Percentiles rank a stretch among this genome's conserved stretches.
phyloP scores from a whole-genome alignment of 2,888 invertebrate genomes.

The Limenitis camilla region DNA sequence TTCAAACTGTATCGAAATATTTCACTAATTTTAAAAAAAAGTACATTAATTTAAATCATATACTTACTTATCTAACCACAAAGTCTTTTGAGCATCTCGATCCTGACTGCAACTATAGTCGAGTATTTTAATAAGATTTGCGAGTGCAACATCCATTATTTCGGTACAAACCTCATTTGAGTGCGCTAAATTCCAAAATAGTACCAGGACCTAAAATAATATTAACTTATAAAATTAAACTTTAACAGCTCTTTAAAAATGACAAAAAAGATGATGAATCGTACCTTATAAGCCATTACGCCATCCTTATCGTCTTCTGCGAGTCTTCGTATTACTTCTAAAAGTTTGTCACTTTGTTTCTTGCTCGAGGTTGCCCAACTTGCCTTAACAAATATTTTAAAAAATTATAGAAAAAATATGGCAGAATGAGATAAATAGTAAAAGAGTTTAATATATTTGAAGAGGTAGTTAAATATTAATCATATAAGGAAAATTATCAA shows the following conservation, averaged over 20 bases:
- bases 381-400: slow-evolving; percentile 74
- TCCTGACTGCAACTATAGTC: slow-evolving; percentile 99
- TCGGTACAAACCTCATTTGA: slow-evolving; percentile 97
- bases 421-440: too few relatives aligned
- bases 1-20: too few relatives aligned
- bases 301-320: slow-evolving; percentile 99
- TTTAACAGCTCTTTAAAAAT: background rate
- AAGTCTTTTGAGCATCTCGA: slow-evolving; percentile 94
- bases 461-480: too few relatives aligned
- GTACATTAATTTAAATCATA: background rate
- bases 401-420: too few relatives aligned
- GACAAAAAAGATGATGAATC: background rate
- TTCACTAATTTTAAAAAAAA: background rate
- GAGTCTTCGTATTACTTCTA: slow-evolving; percentile 94
- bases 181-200: slow-evolving; percentile 98
- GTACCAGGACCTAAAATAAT: slow-evolving; percentile 80
- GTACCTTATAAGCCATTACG: slow-evolving; percentile 97
- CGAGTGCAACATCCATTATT: slow-evolving; percentile 96
- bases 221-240: background rate
- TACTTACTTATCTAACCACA: slow-evolving; percentile 89
- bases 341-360: slow-evolving; percentile 94
- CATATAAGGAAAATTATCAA: too few relatives aligned
- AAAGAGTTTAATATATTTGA: too few relatives aligned
- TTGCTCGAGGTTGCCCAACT: slow-evolving; percentile 97
- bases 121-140: slow-evolving; percentile 96